Conservation (phyloP, 2,797 vertebrate species). For the Hirundo rustica region DNA sequence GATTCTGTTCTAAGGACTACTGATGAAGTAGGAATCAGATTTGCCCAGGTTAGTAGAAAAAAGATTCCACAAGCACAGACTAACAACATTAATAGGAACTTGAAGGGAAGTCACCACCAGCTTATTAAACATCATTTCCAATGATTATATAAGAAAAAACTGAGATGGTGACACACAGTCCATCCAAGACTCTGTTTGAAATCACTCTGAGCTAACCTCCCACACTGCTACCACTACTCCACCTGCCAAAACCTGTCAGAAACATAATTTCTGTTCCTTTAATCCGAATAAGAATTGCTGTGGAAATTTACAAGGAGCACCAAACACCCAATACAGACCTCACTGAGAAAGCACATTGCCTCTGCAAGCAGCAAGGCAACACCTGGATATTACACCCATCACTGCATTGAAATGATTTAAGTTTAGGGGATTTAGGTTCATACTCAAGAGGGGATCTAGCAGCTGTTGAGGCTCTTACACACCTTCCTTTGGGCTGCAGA, state of each 20-base stretch:
- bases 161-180: not conserved
- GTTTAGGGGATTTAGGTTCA: not conserved
- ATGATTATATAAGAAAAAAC: not conserved
- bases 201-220: not conserved
- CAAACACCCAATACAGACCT: not conserved
- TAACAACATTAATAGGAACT: not conserved
- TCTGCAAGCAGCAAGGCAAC: not conserved
- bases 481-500: not conserved
- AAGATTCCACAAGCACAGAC: not conserved
- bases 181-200: not conserved
- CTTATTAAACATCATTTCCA: not conserved
- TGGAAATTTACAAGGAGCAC: not conserved
- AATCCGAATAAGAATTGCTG: not conserved
- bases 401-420: not conserved
- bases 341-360: not conserved
- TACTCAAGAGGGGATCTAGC: not conserved
- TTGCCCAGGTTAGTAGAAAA: not conserved
- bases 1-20: not conserved
- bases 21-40: not conserved
- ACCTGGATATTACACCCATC: not conserved
- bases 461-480: not conserved
- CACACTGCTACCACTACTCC: not conserved
- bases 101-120: not conserved
- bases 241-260: slow-evolving; percentile 26
- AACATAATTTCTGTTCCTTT: not conserved